Evolutionary conservation across 37 sponge, comb jelly and placozoan species (phyloP), one percentile per base, ranked within the genome.

Genomic region (Tethya wilhelma): DNA sequence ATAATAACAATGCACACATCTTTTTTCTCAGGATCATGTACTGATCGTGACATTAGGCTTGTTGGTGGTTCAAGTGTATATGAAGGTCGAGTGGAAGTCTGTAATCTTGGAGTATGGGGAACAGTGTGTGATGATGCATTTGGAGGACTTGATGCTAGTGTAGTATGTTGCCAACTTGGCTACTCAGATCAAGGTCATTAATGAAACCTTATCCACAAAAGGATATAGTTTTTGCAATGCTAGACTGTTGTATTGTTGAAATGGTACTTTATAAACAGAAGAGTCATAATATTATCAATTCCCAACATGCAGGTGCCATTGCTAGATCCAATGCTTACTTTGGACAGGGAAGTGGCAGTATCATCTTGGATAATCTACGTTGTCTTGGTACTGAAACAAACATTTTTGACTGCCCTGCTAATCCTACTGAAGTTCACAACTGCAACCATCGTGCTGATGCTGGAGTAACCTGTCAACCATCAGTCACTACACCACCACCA

Each of bases 21-120:
- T 49, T 7, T 59, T 6, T 59, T 29, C 28, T 6, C 20, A 59
- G 39, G 32, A 31, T 36, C 19, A 38, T 67, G 67, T 30, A 36
- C 67, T 31, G 32, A 25, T 67, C 38, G 67, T 67, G 33, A 67
- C 33, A 30, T 67, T 4, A 67, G 67, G 67, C 19, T 67, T 7
- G 32, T 31, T 67, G 67, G 67, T 36, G 67, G 67, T 4, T 8
- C 67, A 17, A 67, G 14, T 30, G 38, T 20, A 36, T 31, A 31
- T 33, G 67, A 67, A 33, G 67, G 67, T 9, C 37, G 67, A 31
- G 67, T 67, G 4, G 67, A 67, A 17, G 34, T 59, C 20, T 59
- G 62, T 19, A 19, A 59, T 12, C 23, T 29, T 19, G 28, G 28
- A 29, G 28, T 12, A 25, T 59, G 62, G 62, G 62, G 62, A 59